A percentile compares a stretch with the other conserved stretches of the same genome.
phyloP scores from a whole-genome alignment of 2,797 vertebrate species.

The Cyprinodon diabolis region DNA sequence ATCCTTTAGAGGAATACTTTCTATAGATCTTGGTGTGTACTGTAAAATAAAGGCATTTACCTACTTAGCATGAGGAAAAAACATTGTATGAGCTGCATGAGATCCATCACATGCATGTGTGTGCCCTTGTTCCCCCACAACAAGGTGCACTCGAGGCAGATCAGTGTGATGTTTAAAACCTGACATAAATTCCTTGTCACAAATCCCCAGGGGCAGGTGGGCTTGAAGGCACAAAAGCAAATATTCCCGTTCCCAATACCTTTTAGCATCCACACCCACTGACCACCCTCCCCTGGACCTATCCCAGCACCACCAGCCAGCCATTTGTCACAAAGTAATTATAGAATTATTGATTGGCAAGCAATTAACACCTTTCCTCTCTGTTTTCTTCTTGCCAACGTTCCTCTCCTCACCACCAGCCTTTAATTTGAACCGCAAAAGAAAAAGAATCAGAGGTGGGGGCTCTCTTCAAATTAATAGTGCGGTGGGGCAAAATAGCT shows the following conservation, averaged over 20 bases:
- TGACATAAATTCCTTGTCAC: constrained; percentile 83
- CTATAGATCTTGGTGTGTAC: constrained; percentile 34
- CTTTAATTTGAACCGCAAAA: constrained; percentile 82
- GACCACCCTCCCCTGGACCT: constrained; percentile 60
- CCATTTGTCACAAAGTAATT: constrained; percentile 90
- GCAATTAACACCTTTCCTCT: constrained; percentile 85
- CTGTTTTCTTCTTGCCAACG: constrained; percentile 46
- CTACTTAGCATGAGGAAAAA: constrained; percentile 18
- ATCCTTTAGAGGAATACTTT: constrained; percentile 51
- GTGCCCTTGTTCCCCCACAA: background rate
- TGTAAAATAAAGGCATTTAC: constrained; percentile 35
- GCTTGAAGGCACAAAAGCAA: constrained; percentile 84
- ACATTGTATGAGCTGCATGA: background rate
- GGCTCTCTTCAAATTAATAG: constrained; percentile 81
- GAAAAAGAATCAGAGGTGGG: constrained; percentile 57
- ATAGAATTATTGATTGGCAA: constrained; percentile 88
- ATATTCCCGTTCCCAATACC: constrained; percentile 84
- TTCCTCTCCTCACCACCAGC: constrained; percentile 57
- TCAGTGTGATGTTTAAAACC: constrained; percentile 72
- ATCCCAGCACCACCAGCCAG: constrained; percentile 75
- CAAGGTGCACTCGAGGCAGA: constrained; percentile 31
- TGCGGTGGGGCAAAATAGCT: constrained; percentile 75
- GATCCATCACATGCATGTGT: constrained; percentile 39
- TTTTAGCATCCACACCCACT: constrained; percentile 75
- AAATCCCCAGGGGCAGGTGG: constrained; percentile 72